Evolutionary conservation across 2,113 vertebrate species (phyloP).

Genomic region (Bubo bubo): DNA sequence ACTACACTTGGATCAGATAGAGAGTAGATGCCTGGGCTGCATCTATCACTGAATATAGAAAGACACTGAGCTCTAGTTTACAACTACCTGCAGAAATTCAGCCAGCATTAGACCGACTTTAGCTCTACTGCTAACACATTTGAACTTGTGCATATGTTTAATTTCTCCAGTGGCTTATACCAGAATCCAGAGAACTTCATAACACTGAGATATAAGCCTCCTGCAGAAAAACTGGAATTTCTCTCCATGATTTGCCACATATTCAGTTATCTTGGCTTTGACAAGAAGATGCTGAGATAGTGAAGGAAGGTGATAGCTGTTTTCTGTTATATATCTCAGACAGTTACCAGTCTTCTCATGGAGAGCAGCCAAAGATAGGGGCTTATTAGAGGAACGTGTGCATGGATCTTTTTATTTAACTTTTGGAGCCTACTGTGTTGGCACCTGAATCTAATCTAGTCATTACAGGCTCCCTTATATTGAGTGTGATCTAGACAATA

Average conservation of each 20-base stretch:
- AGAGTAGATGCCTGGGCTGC: not conserved
- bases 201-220: not conserved
- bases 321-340: not conserved
- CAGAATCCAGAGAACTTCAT: not conserved
- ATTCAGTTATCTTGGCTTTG: not conserved
- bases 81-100: not conserved
- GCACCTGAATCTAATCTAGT: not conserved
- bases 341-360: not conserved
- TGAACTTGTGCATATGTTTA: not conserved
- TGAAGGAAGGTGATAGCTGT: not conserved
- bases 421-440: not conserved
- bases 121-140: not conserved
- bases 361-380: not conserved
- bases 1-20: not conserved
- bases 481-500: not conserved
- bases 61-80: not conserved
- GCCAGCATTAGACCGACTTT: not conserved
- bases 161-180: not conserved
- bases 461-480: not conserved
- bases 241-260: not conserved
- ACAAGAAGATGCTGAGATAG: not conserved
- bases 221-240: not conserved
- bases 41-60: not conserved
- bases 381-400: rapidly evolving
- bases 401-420: not conserved